Evolutionary conservation across 2,888 invertebrate species (phyloP).

Genomic region (Caprella mutica): DNA sequence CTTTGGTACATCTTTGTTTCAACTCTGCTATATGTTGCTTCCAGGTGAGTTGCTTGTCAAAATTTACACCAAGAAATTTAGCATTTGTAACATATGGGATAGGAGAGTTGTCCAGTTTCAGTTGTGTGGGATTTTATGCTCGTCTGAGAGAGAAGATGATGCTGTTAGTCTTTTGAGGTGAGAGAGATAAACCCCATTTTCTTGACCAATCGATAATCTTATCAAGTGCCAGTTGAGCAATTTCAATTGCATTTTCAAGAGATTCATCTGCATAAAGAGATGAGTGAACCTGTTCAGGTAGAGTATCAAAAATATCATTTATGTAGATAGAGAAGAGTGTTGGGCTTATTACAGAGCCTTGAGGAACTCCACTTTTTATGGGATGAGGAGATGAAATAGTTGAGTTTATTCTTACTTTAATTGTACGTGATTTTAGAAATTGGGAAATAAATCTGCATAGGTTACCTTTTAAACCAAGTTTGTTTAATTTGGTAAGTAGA

Average conservation of each 20-base stretch:
- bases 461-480: not conserved
- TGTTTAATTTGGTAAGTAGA: not conserved
- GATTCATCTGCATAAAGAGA: not conserved
- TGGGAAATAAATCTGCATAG: not conserved
- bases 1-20: not conserved
- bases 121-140: not conserved
- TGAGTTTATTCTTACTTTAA: not conserved
- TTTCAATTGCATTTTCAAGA: not conserved
- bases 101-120: not conserved
- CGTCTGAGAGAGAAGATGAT: not conserved
- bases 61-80: not conserved
- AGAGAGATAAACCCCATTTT: not conserved
- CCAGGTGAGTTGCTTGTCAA: constrained; percentile 1
- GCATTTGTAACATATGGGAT: not conserved
- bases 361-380: not conserved
- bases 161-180: not conserved
- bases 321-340: not conserved
- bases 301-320: not conserved
- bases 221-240: not conserved
- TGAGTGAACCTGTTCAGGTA: not conserved
- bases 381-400: not conserved
- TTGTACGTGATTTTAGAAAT: not conserved
- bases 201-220: not conserved
- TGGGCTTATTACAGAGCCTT: not conserved
- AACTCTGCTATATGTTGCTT: not conserved